These are phyloP conservation scores for Oncopodura yosiiana DNA, from an alignment of 1,140 invertebrate species.

Conservation along the genomic window DNA sequence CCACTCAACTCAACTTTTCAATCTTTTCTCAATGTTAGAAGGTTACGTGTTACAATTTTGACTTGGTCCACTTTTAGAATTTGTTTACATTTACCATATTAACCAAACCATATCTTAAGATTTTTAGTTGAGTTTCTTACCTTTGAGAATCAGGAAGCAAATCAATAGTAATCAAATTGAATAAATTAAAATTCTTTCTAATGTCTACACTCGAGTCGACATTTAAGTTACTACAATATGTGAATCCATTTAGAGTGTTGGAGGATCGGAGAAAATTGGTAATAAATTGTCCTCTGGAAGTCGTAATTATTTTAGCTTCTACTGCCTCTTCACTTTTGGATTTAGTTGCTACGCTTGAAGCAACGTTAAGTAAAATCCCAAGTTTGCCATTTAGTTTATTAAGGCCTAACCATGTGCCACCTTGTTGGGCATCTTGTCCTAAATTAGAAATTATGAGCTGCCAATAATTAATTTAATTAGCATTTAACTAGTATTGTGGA, in stretches of 20 bases:
- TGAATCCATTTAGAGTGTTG: slow-evolving; percentile 36
- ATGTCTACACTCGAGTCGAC: slow-evolving; percentile 23
- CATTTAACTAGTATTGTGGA: slow-evolving; percentile 44
- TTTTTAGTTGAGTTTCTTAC: no score
- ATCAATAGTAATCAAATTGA: slow-evolving; percentile 57
- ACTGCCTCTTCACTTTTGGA: slow-evolving; percentile 1
- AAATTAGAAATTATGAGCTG: not conserved
- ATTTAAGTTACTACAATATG: slow-evolving; percentile 28
- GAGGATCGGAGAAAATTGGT: slow-evolving; percentile 37
- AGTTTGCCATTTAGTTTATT: slow-evolving; percentile 47
- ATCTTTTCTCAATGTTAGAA: not conserved
- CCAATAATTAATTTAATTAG: not conserved
- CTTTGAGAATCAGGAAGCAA: no score
- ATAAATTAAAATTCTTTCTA: slow-evolving; percentile 49
- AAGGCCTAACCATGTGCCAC: slow-evolving; percentile 66
- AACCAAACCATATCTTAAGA: no score
- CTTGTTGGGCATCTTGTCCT: slow-evolving; percentile 48
- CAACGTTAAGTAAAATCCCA: slow-evolving; percentile 55
- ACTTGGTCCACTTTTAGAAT: not conserved
- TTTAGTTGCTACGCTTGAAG: slow-evolving; percentile 36
- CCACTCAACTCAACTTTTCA: no score
- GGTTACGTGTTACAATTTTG: not conserved
- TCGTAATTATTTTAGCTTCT: no score
- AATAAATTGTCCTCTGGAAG: slow-evolving; percentile 53
- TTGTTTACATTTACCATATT: no score